Percentiles rank a stretch among this genome's conserved stretches.
These are phyloP conservation scores for Melanotus villosus DNA, from an alignment of 2,888 invertebrate genomes.

Conservation along the genomic window DNA sequence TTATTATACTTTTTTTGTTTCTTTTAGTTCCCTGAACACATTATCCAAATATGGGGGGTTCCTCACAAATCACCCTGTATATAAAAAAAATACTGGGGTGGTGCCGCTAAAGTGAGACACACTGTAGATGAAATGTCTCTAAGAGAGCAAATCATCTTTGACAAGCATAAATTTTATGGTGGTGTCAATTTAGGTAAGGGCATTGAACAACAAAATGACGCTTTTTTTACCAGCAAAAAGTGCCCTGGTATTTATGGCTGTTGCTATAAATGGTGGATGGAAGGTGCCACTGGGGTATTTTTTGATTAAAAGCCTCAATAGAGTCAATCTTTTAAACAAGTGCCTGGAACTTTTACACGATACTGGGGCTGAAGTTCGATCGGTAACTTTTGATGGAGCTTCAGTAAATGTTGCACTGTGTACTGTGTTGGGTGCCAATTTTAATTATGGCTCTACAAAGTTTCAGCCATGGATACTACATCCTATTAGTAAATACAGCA, in stretches of 20 bases:
- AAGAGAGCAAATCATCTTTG: constrained; percentile 55
- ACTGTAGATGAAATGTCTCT: constrained; percentile 58
- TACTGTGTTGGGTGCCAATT: constrained; percentile 37
- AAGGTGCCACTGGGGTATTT: constrained; percentile 58
- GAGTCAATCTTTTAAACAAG: constrained; percentile 50
- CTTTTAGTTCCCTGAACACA: too few species aligned
- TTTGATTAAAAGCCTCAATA: constrained; percentile 53
- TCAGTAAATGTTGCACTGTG: constrained; percentile 52
- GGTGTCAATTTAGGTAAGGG: constrained; percentile 55
- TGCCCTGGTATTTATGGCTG: constrained; percentile 55
- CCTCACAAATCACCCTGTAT: too few species aligned
- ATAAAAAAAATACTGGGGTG: too few species aligned
- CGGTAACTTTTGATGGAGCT: constrained; percentile 57
- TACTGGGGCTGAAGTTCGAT: constrained; percentile 49
- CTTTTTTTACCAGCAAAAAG: too few species aligned
- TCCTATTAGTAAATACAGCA: constrained; percentile 31
- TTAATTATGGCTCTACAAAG: constrained; percentile 15
- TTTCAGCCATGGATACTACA: constrained; percentile 49
- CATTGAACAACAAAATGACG: constrained; percentile 49
- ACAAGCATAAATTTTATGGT: constrained; percentile 57
- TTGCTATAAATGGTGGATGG: constrained; percentile 53
- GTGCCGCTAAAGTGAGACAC: too few species aligned
- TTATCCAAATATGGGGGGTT: too few species aligned
- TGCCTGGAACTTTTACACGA: constrained; percentile 49
- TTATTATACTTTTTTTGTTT: too few species aligned